Evolutionary conservation across 2,113 vertebrate species (phyloP).

Genomic region (Paratilapia polleni): DNA sequence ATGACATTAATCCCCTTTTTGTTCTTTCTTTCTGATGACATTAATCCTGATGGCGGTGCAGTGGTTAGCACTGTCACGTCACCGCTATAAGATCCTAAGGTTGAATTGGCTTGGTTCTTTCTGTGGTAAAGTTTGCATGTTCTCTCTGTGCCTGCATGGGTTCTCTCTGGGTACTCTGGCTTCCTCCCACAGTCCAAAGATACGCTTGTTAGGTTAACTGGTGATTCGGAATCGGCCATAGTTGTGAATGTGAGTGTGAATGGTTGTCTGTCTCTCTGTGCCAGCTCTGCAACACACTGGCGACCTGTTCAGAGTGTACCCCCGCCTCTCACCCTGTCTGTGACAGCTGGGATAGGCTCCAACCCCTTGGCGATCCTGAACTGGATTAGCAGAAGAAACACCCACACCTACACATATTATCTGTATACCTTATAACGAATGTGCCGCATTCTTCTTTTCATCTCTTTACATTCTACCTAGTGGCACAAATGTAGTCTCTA

Average conservation of each 20-base stretch:
- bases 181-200: neutral
- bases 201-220: neutral
- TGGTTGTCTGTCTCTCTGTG: too few species aligned
- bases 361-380: neutral
- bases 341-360: neutral
- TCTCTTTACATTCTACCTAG: neutral
- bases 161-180: neutral
- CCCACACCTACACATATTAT: neutral
- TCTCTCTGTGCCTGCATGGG: neutral
- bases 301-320: neutral
- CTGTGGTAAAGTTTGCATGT: neutral
- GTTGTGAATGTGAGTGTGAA: too few species aligned
- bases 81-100: neutral
- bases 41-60: neutral
- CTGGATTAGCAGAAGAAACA: neutral
- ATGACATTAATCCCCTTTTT: neutral
- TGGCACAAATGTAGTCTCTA: neutral
- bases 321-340: neutral
- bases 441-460: neutral
- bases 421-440: neutral
- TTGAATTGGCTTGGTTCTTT: neutral
- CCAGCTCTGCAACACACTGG: too few species aligned
- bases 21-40: neutral
- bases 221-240: neutral
- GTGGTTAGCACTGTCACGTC: neutral